Base-by-base conservation (phyloP, 2,888 invertebrate species). In the Schrankia costaestrigalis region DNA sequence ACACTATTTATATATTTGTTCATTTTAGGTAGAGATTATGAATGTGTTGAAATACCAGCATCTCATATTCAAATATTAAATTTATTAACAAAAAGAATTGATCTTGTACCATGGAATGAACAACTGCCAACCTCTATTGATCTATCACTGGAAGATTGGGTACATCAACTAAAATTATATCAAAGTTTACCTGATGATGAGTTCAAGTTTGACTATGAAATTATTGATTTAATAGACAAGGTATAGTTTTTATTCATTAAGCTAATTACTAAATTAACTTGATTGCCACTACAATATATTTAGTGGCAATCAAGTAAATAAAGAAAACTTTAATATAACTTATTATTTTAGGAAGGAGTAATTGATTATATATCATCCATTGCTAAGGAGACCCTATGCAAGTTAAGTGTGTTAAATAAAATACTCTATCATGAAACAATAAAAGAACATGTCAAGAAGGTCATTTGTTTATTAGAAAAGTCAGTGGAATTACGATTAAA, bases 21-120 rank as follows among this genome's bases (percentile, higher is more conserved):
- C 29, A 54, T 79, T 52, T 60, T 65, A 68, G 82, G 73, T 28
- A 86, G 84, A 67, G 62, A 73, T 31, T 78, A 85, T 50, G 61
- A 78, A 39, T 73, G 89, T 51, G 70, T 91, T 21, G 93, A 93
- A 80, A 58, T 93, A 44, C 93, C 93, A 35, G 90, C 93, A 7
- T 73, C 90, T 41, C 89, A 91, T 36, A 83, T 92, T 34, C 92
- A 90, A 67, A 76, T 80, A 38, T 63, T 89, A 27, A 77, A 90
- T 74, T 63, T 90, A 25, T 61, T 63, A 23, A 61, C 61, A 49
- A 41, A 70, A 36, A 52, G 40, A 41, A 44, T 89, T 35, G 59
- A 47, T 52, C 56, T 69, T 21, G 78, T 59, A 58, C 52, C 52
- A 53, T 92, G 76, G 79, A 62, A 52, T 37, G 38, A 47, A 34